These are phyloP conservation scores for Melanchra persicariae DNA, from an alignment of 2,888 invertebrate species.

Conservation along the genomic window DNA sequence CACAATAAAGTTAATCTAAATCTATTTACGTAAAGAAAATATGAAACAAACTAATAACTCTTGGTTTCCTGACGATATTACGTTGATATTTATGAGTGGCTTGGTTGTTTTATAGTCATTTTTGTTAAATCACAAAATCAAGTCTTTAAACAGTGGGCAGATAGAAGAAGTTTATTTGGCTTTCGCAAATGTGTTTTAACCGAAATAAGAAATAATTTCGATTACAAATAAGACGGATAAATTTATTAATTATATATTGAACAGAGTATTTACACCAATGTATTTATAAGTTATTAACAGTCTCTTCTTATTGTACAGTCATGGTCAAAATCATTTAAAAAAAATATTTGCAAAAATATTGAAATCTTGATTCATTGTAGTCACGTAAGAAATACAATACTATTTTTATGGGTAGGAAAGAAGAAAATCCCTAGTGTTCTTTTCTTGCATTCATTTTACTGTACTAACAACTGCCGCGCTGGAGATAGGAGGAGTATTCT, in stretches of 20 bases:
- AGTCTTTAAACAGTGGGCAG: constrained; percentile 38
- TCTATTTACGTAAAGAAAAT: constrained; percentile 33
- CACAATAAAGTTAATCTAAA: constrained; percentile 49
- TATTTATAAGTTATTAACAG: neutral
- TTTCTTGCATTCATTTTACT: neutral
- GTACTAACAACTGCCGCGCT: no score
- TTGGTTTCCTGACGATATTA: constrained; percentile 62
- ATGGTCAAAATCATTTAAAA: neutral
- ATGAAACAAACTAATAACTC: constrained; percentile 32
- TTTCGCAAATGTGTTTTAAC: neutral
- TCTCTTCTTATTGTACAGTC: neutral
- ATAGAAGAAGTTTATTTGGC: constrained; percentile 14
- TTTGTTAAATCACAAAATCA: constrained; percentile 53
- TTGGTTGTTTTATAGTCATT: constrained; percentile 59
- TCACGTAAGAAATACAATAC: neutral
- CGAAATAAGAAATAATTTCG: neutral
- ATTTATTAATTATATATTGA: neutral
- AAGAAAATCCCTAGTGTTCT: neutral
- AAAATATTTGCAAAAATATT: neutral
- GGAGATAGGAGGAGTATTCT: no score
- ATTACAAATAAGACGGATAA: neutral
- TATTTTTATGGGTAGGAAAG: neutral
- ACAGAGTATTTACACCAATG: neutral
- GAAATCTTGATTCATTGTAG: neutral
- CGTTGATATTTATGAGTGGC: constrained; percentile 66